phyloP scores from a whole-genome alignment of 2,888 invertebrate species.

The Acrocera orbiculus region DNA sequence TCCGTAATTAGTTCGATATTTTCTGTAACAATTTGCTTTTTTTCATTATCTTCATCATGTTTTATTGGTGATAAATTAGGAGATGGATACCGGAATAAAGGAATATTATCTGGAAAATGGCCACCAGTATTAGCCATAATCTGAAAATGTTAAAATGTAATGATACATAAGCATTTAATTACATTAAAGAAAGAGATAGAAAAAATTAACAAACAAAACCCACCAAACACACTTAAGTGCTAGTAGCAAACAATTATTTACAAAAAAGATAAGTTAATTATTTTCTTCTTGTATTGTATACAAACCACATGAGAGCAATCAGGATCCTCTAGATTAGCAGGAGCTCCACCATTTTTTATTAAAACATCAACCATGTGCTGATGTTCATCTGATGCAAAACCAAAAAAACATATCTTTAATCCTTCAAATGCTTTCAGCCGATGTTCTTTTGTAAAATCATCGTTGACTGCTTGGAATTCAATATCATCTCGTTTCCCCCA shows the following conservation, averaged over 20 bases:
- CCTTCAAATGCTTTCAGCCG: conserved; percentile 78
- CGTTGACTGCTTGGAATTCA: conserved; percentile 50
- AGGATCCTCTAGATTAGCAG: conserved; percentile 59
- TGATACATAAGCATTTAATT: not conserved
- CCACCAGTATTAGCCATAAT: conserved; percentile 32
- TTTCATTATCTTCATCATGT: not conserved
- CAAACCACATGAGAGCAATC: conserved; percentile 86
- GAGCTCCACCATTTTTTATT: conserved; percentile 67
- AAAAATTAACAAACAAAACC: not conserved
- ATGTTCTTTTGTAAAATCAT: conserved; percentile 48
- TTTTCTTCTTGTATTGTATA: conserved; percentile 15
- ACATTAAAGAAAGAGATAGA: not conserved
- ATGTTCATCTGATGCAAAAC: conserved; percentile 78
- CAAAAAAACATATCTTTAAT: conserved; percentile 71
- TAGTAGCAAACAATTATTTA: not conserved
- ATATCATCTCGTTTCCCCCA: conserved; percentile 66
- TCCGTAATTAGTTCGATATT: not conserved
- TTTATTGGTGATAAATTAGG: conserved; percentile 10
- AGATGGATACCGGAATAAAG: conserved; percentile 13
- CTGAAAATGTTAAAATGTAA: conserved; percentile 17
- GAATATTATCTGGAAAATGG: conserved; percentile 25
- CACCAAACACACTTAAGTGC: not conserved
- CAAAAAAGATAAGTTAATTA: not conserved
- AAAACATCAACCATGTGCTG: conserved; percentile 84
- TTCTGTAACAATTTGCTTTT: conserved; percentile 1